Conservation (phyloP, 1,140 invertebrate genomes). For the Drosophila arawakana region DNA sequence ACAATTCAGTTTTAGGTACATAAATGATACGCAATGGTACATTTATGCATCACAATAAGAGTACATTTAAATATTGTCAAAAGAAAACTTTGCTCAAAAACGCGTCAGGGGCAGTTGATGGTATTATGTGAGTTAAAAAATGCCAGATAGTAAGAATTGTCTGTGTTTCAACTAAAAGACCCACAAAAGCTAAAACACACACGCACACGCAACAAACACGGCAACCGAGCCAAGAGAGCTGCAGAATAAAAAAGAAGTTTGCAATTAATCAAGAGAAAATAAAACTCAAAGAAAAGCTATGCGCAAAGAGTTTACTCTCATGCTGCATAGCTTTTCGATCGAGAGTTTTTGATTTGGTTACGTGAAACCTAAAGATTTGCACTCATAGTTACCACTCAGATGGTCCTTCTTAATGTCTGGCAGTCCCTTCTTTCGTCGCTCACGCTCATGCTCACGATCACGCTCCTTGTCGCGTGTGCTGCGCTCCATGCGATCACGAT, state of each 20-base stretch:
- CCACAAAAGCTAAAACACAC: conserved; percentile 55
- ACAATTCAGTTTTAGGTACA: neutral
- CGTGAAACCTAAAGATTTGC: neutral
- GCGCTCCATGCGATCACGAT: conserved; percentile 86
- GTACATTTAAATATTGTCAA: conserved; percentile 23
- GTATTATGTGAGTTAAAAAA: conserved; percentile 35
- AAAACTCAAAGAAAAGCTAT: conserved; percentile 12
- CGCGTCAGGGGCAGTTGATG: conserved; percentile 37
- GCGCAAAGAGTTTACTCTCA: neutral
- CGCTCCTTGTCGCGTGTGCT: conserved; percentile 90
- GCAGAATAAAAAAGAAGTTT: conserved; percentile 52
- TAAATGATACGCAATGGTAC: neutral
- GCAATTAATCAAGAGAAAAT: conserved; percentile 36
- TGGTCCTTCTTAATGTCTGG: conserved; percentile 94
- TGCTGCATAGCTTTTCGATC: conserved; percentile 13
- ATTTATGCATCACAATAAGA: conserved; percentile 9
- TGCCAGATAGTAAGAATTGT: conserved; percentile 53
- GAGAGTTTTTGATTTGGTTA: conserved; percentile 9
- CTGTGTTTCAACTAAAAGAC: conserved; percentile 40
- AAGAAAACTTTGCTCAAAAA: conserved; percentile 68
- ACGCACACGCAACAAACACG: conserved; percentile 71
- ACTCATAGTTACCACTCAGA: conserved; percentile 88
- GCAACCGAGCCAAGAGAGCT: conserved; percentile 74
- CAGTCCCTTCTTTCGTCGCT: conserved; percentile 94
- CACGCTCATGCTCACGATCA: conserved; percentile 91